Evolutionary conservation across 2,113 vertebrate genomes (phyloP).

Genomic region (Hippocampus barbouri): DNA sequence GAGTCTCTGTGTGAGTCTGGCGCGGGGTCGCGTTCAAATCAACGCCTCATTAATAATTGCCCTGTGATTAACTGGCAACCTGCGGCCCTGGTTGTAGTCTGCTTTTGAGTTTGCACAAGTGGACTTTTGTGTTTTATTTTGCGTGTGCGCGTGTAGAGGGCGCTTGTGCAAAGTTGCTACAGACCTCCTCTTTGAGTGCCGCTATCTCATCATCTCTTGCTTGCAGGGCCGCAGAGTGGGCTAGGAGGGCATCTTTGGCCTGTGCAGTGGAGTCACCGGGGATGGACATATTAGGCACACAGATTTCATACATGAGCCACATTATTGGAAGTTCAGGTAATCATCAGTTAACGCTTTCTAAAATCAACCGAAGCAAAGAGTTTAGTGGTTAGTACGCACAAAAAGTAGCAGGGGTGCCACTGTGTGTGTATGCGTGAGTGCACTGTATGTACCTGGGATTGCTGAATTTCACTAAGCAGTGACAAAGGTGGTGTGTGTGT

Average conservation of each 20-base stretch:
- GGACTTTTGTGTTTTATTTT: neutral
- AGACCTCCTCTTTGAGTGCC: slow-evolving; percentile 66
- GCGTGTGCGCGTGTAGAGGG: neutral
- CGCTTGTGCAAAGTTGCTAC: slow-evolving; percentile 9
- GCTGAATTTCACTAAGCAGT: slow-evolving; percentile 76
- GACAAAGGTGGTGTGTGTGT: slow-evolving; percentile 66
- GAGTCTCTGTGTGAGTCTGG: too few relatives aligned
- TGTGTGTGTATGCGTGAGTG: slow-evolving; percentile 9
- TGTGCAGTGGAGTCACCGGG: slow-evolving; percentile 9
- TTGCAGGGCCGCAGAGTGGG: slow-evolving; percentile 67
- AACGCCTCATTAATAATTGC: neutral
- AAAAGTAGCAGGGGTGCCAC: neutral
- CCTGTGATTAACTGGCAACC: neutral
- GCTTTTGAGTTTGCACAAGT: neutral
- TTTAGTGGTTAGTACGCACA: slow-evolving; percentile 13
- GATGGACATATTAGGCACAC: neutral
- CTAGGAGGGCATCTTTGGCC: slow-evolving; percentile 70
- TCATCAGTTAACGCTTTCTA: neutral
- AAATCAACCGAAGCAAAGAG: neutral
- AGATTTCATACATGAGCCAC: neutral
- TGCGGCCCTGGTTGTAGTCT: neutral
- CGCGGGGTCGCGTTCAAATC: neutral
- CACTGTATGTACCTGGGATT: slow-evolving; percentile 68
- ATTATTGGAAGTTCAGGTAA: neutral
- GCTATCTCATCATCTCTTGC: slow-evolving; percentile 67